Evolutionary conservation across 2,888 invertebrate genomes (phyloP).

Genomic region (Hesperia comma): DNA sequence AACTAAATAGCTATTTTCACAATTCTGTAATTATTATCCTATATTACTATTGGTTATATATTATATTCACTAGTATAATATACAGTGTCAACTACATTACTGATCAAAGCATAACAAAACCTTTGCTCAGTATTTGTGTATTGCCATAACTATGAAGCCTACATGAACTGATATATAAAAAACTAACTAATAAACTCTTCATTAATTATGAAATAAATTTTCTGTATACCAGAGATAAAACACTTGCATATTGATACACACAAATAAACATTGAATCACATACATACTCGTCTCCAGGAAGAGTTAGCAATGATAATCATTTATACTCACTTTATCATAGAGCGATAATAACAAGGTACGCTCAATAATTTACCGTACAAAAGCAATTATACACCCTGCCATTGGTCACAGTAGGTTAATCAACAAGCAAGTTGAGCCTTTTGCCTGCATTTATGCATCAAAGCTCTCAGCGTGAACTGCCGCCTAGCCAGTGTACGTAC

Average conservation of each 20-base stretch:
- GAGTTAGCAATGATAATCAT: conserved; percentile 1
- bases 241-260: not conserved
- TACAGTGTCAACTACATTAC: too few relatives aligned
- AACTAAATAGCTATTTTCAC: too few relatives aligned
- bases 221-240: too few relatives aligned
- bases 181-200: too few relatives aligned
- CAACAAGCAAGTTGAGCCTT: conserved; percentile 94
- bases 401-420: conserved; percentile 36
- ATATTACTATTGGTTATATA: too few relatives aligned
- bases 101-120: too few relatives aligned
- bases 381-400: conserved; percentile 14
- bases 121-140: too few relatives aligned
- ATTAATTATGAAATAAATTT: too few relatives aligned
- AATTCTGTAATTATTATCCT: too few relatives aligned
- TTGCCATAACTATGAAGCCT: too few relatives aligned
- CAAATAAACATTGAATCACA: not conserved
- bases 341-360: not conserved
- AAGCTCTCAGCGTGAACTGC: conserved; percentile 97
- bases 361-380: not conserved
- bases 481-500: conserved; percentile 96
- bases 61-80: too few relatives aligned
- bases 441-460: conserved; percentile 98
- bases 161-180: too few relatives aligned
- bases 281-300: conserved; percentile 1
- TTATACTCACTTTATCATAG: conserved; percentile 4